phyloP scores from a whole-genome alignment of 1,140 invertebrate species.

The Schlechtendalia chinensis region DNA sequence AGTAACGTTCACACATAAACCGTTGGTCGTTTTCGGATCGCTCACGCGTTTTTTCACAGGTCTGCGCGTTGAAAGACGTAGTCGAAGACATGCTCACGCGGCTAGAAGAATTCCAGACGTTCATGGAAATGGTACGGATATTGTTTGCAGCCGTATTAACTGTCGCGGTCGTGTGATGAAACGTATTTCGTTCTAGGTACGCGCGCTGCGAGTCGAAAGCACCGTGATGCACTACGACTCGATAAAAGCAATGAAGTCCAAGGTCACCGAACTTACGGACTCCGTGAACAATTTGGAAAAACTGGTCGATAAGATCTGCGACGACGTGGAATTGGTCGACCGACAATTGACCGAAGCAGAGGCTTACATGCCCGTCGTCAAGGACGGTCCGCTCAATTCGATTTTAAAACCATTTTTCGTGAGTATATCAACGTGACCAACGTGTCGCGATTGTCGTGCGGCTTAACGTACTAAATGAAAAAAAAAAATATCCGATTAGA shows the following conservation, averaged over 20 bases:
- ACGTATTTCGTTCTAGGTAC: neutral
- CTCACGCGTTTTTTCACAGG: neutral
- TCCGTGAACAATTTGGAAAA: conserved; percentile 31
- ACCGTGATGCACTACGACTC: conserved; percentile 33
- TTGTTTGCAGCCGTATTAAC: too few species aligned
- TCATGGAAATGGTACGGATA: conserved; percentile 40
- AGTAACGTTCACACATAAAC: too few species aligned
- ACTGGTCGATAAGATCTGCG: conserved; percentile 19
- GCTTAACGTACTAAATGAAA: neutral
- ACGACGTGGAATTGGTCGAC: conserved; percentile 33
- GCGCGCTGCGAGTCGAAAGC: conserved; percentile 18
- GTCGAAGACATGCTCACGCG: conserved; percentile 39
- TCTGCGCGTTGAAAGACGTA: conserved; percentile 6
- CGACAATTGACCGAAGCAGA: conserved; percentile 41
- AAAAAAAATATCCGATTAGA: neutral
- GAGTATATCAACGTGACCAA: neutral
- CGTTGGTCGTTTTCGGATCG: too few species aligned
- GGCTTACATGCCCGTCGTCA: conserved; percentile 32
- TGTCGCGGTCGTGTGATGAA: too few species aligned
- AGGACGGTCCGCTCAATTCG: conserved; percentile 26
- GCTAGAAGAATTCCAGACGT: conserved; percentile 42
- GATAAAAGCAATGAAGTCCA: conserved; percentile 28
- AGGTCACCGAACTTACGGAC: neutral
- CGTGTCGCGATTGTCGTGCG: neutral
- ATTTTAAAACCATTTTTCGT: conserved; percentile 45